Percentiles rank a stretch among this genome's conserved stretches.
These are phyloP conservation scores for Hippocampus zosterae DNA, from an alignment of 2,113 vertebrate genomes.

Conservation along the genomic window DNA sequence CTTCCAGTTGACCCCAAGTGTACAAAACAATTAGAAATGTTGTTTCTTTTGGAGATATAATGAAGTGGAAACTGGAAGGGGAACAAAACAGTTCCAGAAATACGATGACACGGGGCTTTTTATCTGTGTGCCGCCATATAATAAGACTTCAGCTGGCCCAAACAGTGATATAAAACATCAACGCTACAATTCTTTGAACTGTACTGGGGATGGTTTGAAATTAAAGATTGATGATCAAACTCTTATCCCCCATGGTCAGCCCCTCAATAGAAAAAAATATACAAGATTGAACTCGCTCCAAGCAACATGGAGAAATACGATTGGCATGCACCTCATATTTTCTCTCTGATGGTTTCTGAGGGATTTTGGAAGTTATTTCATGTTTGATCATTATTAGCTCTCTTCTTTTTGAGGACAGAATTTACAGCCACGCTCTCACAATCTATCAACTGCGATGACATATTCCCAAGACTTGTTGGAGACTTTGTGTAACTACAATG, in stretches of 20 bases:
- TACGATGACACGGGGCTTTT: neutral
- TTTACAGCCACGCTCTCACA: conserved; percentile 48
- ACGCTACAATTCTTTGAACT: neutral
- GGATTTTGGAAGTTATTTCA: conserved; percentile 59
- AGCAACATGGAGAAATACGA: conserved; percentile 43
- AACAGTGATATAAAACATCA: conserved; percentile 11
- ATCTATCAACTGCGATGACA: conserved; percentile 21
- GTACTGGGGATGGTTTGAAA: conserved; percentile 26
- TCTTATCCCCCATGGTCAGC: conserved; percentile 15
- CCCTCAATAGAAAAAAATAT: conserved; percentile 30
- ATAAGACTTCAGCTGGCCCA: neutral
- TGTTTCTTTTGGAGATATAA: neutral
- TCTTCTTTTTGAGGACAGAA: conserved; percentile 42
- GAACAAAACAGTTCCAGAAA: neutral
- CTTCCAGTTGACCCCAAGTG: neutral
- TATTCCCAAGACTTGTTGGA: neutral
- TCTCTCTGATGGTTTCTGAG: conserved; percentile 52
- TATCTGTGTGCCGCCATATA: neutral
- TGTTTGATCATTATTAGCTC: conserved; percentile 49
- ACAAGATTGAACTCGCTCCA: conserved; percentile 47
- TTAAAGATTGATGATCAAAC: conserved; percentile 40
- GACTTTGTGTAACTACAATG: neutral
- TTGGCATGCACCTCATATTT: conserved; percentile 48
- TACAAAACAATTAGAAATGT: neutral
- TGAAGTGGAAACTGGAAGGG: conserved; percentile 1